Percentiles rank a stretch among this genome's conserved stretches.
Evolutionary conservation across 2,888 invertebrate genomes (phyloP).

Genomic region (Cosmopolites sordidus): DNA sequence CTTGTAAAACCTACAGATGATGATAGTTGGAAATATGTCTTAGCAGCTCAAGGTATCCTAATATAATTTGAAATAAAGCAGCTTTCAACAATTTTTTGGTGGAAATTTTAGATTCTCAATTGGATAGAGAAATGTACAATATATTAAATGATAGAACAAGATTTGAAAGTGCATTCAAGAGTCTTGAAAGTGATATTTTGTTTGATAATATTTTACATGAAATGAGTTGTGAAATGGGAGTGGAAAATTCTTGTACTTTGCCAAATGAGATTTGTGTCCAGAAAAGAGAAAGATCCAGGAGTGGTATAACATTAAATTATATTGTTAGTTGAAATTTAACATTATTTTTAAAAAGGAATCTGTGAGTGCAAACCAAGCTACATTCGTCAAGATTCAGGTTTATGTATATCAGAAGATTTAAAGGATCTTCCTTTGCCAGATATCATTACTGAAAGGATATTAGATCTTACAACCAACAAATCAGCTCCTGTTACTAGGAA

Average conservation of each 20-base stretch:
- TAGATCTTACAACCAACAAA: conserved; percentile 40
- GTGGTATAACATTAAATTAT: conserved; percentile 33
- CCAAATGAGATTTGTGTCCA: conserved; percentile 67
- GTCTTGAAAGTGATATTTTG: conserved; percentile 39
- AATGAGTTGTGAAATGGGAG: conserved; percentile 57
- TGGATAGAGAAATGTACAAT: conserved; percentile 30
- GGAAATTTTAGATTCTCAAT: conserved; percentile 26
- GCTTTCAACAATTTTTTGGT: neutral
- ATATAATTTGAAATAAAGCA: neutral
- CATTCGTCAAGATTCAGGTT: conserved; percentile 48
- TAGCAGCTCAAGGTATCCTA: conserved; percentile 38
- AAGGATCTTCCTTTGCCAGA: conserved; percentile 38
- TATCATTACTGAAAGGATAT: conserved; percentile 35
- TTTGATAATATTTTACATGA: conserved; percentile 47
- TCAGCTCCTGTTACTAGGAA: conserved; percentile 54
- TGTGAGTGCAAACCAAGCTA: conserved; percentile 70
- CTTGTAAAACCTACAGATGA: conserved; percentile 66
- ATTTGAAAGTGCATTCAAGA: conserved; percentile 31
- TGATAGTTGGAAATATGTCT: conserved; percentile 51
- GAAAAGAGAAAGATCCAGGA: conserved; percentile 53
- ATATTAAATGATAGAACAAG: conserved; percentile 29
- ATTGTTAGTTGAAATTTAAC: neutral
- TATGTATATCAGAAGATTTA: conserved; percentile 39
- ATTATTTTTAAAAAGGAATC: conserved; percentile 50
- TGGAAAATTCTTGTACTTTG: conserved; percentile 55